A percentile compares a stretch with the other conserved stretches of the same genome.
Conservation (phyloP, 2,888 invertebrate species). For the Tetragonisca angustula region DNA sequence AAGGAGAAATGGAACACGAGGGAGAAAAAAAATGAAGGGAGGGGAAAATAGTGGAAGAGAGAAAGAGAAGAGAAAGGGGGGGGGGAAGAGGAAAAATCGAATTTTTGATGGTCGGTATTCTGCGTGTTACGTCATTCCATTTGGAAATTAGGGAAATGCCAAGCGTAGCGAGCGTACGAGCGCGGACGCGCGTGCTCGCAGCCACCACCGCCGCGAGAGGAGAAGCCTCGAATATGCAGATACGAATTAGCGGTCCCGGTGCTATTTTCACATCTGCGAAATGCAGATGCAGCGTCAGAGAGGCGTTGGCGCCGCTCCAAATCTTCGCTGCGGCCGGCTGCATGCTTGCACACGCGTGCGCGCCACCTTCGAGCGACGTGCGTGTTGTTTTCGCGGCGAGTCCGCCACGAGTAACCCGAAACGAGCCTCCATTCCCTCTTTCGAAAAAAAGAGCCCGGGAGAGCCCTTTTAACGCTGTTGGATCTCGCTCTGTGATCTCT, state of each 20-base stretch:
- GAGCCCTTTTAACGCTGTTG: constrained; percentile 23
- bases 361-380: constrained; percentile 45
- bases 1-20: not conserved
- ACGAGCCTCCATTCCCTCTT: constrained; percentile 11
- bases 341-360: constrained; percentile 42
- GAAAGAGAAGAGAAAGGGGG: not conserved
- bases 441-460: not conserved
- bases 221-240: constrained; percentile 58
- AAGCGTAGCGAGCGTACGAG: constrained; percentile 3
- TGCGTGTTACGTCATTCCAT: constrained; percentile 51
- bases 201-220: constrained; percentile 31
- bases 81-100: not conserved
- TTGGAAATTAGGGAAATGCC: constrained; percentile 59
- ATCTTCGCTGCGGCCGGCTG: constrained; percentile 48
- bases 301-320: constrained; percentile 78
- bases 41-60: not conserved
- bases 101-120: constrained; percentile 32
- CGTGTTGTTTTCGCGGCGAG: constrained; percentile 38
- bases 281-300: constrained; percentile 80
- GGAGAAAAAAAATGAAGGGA: not conserved
- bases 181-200: not conserved
- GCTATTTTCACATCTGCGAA: constrained; percentile 80
- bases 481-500: constrained; percentile 27
- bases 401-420: constrained; percentile 22
- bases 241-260: constrained; percentile 67